Base-by-base conservation (phyloP, 1,140 invertebrate genomes). In the Cotesia chilonis region DNA sequence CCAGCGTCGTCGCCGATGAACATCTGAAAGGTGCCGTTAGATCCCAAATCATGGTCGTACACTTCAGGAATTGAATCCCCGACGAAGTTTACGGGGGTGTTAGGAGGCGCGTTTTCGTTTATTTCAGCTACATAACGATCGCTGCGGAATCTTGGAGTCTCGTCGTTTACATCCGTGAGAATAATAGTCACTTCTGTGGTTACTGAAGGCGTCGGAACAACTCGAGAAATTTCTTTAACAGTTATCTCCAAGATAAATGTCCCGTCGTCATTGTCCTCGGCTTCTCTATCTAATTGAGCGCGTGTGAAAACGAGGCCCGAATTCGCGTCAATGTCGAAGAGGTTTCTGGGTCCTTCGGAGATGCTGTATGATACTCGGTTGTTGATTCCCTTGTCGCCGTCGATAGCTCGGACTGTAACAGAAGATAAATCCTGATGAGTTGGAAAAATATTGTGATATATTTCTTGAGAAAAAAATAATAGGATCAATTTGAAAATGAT, bases 161-260 rank as follows among this genome's bases (percentile, higher is more conserved):
- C 96, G 87, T 98, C 97, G 83, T 98, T 98, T 0, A 98, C 92
- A 87, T 99, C 97, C n/a, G 92, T 93, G 6, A 99, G 88, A 70
- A 97, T 95, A 41, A 99, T 91, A 0, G 96, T 98, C 0, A 98
- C 93, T 87, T 98, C 94, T 0, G 96, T 98, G 5, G 90, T 92
- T 0, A 93, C 92, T 66, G 90, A 92, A 0, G 94, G 94, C 20
- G 90, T 81, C 4, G 94, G 93, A 70, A 87, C 83, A 77, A 92
- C 78, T 75, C 88, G 88, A 59, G 89, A 86, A 17, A 88, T 73
- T 78, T 90, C 89, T 20, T 83, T 89, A 14, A 94, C 94, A 74
- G 92, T 90, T 76, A 96, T 94, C 80, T 94, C 91, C 64, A 97
- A 86, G 75, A 97, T 95, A 78, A 95, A 96, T 59, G 95, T 94